A percentile compares a stretch with the other conserved stretches of the same genome.
Conservation (phyloP, 2,113 vertebrate genomes). For the Axis porcinus region DNA sequence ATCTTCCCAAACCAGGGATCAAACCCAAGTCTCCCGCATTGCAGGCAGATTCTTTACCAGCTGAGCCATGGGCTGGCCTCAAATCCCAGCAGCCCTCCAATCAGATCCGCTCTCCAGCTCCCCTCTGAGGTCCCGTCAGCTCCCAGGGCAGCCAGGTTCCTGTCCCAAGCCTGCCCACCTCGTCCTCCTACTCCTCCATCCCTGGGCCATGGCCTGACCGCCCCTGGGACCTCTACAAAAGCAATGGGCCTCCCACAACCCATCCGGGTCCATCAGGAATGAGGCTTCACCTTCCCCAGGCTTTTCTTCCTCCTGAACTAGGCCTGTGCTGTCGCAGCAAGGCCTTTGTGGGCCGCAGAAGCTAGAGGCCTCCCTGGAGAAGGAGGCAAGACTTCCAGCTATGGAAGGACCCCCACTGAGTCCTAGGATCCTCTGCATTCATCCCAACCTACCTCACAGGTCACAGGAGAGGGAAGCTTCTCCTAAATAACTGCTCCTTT, state of each 20-base stretch:
- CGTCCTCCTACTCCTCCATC: not conserved
- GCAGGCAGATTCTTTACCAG: not conserved
- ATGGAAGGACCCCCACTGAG: not conserved
- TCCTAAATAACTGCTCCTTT: not conserved
- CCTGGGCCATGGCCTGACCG: not conserved
- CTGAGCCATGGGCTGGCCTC: not conserved
- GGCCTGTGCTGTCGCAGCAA: not conserved
- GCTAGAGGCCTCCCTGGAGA: not conserved
- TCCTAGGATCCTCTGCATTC: not conserved
- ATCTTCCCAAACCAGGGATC: not conserved
- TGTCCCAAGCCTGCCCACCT: not conserved
- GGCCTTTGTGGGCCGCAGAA: not conserved
- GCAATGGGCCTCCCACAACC: fast-evolving
- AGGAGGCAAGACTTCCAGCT: not conserved
- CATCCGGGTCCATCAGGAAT: not conserved
- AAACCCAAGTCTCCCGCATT: not conserved
- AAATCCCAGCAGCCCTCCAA: fast-evolving
- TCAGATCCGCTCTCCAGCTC: not conserved
- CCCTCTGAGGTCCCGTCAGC: not conserved
- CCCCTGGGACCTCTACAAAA: not conserved
- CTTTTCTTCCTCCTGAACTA: not conserved
- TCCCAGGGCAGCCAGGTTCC: not conserved
- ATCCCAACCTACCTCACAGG: not conserved
- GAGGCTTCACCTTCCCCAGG: not conserved
- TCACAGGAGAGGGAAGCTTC: not conserved